phyloP scores from a whole-genome alignment of 2,888 invertebrate genomes.

The Scaptomyza flava region DNA sequence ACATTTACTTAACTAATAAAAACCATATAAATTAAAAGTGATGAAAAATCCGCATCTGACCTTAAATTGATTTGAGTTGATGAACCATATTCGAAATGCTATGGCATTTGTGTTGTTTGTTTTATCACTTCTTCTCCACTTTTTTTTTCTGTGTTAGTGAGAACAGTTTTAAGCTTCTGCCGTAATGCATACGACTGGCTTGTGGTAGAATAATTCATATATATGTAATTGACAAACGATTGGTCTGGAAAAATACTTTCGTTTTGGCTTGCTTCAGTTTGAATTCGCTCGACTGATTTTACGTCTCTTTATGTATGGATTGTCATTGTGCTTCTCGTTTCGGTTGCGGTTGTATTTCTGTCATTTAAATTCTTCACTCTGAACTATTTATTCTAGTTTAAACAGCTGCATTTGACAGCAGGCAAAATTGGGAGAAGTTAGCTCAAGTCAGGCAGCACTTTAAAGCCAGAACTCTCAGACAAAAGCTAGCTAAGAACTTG shows the following conservation, averaged over 20 bases:
- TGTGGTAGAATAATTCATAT: constrained; percentile 29
- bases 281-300: constrained; percentile 5
- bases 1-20: too few relatives aligned
- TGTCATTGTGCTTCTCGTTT: constrained; percentile 3
- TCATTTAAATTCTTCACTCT: background rate
- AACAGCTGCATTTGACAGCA: constrained; percentile 34
- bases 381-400: background rate
- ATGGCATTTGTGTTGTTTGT: too few relatives aligned
- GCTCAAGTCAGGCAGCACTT: constrained; percentile 28
- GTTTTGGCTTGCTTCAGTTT: background rate
- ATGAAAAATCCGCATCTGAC: too few relatives aligned
- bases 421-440: constrained; percentile 21
- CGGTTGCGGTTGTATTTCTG: background rate
- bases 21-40: too few relatives aligned
- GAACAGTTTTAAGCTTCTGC: constrained; percentile 8
- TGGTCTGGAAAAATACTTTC: too few relatives aligned
- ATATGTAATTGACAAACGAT: constrained; percentile 53
- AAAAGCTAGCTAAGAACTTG: constrained; percentile 15
- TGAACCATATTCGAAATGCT: too few relatives aligned
- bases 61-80: too few relatives aligned
- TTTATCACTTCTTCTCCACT: too few relatives aligned
- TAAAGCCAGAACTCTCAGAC: background rate
- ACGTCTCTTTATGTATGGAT: background rate
- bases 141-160: too few relatives aligned
- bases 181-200: constrained; percentile 18